Evolutionary conservation across 2,888 invertebrate genomes (phyloP), one percentile per base, ranked within the genome.

Genomic region (Polyommatus iphigenia): DNA sequence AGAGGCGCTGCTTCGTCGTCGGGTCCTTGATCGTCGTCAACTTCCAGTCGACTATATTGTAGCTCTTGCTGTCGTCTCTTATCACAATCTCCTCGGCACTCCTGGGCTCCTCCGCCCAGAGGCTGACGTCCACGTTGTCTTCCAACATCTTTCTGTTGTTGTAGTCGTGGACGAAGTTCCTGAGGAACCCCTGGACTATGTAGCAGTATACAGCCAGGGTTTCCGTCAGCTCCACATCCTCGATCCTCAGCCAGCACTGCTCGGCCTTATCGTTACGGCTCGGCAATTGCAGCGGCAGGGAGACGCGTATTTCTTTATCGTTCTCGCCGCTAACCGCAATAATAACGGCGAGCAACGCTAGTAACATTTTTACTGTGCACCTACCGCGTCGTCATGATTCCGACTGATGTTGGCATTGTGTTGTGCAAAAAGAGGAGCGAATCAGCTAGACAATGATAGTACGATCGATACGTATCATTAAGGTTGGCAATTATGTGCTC

Each of bases 321-420:
- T 83, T 86, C 67, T 85, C 84, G 76, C 84, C 82, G 77, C 83
- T 79, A 78, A 85, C 86, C 71, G 81, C 82, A 77, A 85, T 81
- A 78, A 86, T 79, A 82, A 83, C 82, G 78, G 85, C 80, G 80
- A 87, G 82, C 81, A 86, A 59, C 67, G 78, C 81, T 82, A 89
- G 82, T 88, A 92, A 92, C 93, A 93, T 93, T 93, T 92, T 93
- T 89, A 87, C 87, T 89, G 93, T 92, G 85, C 85, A 85, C 84
- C 85, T 85, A 83, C 81, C 83, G 76, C 90, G 85, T 85, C 88
- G 89, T 87, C 91, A 93, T 93, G 89, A 87, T 90, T 87, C 87
- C 82, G 87, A 93, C 93, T 94, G 87, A 83, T 87, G 85, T 87
- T 87, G 88, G 84, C 85, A 81, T 78, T 77, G 73, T 77, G 73